Conservation (phyloP, 2,888 invertebrate species). For the Tipula helvola region DNA sequence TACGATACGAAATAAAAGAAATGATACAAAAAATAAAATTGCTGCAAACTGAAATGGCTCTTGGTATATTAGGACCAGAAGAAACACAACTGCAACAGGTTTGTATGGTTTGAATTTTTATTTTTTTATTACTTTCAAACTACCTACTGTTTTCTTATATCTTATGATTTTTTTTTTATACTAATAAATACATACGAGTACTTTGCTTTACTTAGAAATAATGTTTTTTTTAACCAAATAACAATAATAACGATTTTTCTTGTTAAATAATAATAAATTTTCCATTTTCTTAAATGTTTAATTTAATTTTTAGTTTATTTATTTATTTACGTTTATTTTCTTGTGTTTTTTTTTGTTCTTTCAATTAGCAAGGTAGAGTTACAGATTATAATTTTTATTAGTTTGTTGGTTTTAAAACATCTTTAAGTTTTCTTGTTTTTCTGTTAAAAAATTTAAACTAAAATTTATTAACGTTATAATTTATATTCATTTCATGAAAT, state of each 20-base stretch:
- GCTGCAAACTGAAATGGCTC: conserved; percentile 52
- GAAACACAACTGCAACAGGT: conserved; percentile 23
- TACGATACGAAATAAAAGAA: conserved; percentile 76
- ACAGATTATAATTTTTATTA: neutral
- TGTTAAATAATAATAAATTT: neutral
- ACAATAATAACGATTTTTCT: neutral
- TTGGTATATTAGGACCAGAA: conserved; percentile 32
- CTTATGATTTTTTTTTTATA: neutral
- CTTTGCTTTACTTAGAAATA: neutral
- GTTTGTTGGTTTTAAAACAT: neutral
- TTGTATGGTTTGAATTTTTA: neutral
- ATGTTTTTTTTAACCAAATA: neutral
- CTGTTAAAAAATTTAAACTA: neutral
- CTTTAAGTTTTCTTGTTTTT: neutral
- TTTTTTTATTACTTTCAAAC: neutral
- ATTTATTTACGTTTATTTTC: neutral
- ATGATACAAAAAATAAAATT: conserved; percentile 86
- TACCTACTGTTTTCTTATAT: neutral
- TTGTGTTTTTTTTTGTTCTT: neutral
- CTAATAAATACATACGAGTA: neutral
- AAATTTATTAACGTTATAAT: neutral
- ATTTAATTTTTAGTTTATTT: neutral
- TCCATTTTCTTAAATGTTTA: neutral
- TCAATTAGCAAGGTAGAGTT: neutral
- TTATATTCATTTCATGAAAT: neutral